Base-by-base conservation (phyloP, 2,888 invertebrate genomes). In the Panorpa germanica region DNA sequence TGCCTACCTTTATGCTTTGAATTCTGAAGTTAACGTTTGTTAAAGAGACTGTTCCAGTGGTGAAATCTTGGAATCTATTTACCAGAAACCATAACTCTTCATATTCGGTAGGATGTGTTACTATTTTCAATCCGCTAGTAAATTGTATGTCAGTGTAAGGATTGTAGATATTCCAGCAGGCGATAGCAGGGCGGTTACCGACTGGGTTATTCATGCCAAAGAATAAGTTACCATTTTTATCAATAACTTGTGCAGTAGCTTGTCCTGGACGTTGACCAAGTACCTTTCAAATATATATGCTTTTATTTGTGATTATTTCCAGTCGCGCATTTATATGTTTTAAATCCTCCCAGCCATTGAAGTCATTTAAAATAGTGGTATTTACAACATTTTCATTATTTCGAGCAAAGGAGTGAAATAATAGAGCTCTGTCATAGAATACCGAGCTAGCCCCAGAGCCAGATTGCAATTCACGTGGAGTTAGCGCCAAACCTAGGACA, bases 371-470 rank as follows among this genome's bases (percentile, higher is more conserved):
- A 5, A 65, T 43, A 2, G 61, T 57, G 1, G 71, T 60, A 2
- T 57, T 53, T 1, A 73, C 67, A 41, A 57, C 59, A 29, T 65
- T 60, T 47, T 72, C 70, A 10, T 59, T 57, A 6, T 53, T 56
- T 37, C 69, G 65, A 1, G 71, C 66, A 39, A 74, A 49, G 1
- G 70, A 60, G 42, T 74, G 73, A 45, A 69, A 72, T 40, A 61
- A 73, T 3, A 74, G 45, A 31, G 50, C 53, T 20, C 68, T 57
- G 25, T 45, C 48, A 11, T 16, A 8, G 5, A 23, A n/a, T n/a
- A n/a, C n/a, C n/a, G n/a, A n/a, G n/a, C n/a, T n/a, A n/a, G 25
- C 57, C 59, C n/a, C n/a, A n/a, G 28, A 45, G 3, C 41, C 40
- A n/a, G n/a, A n/a, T n/a, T n/a, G n/a, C n/a, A n/a, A n/a, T n/a